A percentile compares a stretch with the other conserved stretches of the same genome.
These are phyloP conservation scores for Colaptes auratus DNA, from an alignment of 2,113 vertebrate species.

Conservation along the genomic window DNA sequence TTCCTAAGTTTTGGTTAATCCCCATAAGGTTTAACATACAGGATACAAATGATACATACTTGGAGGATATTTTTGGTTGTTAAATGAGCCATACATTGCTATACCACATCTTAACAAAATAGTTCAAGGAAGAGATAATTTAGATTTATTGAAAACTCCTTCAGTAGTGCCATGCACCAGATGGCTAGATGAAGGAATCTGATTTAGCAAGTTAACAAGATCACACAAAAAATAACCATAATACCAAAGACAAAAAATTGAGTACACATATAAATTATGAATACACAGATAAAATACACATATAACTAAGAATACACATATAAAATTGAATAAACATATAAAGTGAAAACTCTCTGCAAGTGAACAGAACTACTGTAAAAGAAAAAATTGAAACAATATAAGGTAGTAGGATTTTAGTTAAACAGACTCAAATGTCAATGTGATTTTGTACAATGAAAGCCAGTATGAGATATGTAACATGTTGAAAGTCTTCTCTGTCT, in stretches of 20 bases:
- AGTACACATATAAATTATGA: neutral
- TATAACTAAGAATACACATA: neutral
- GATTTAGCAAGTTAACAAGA: slow-evolving; percentile 52
- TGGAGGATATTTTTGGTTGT: neutral
- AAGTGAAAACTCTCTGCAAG: neutral
- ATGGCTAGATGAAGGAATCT: slow-evolving; percentile 51
- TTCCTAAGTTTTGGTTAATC: neutral
- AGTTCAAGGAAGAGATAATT: slow-evolving; percentile 31
- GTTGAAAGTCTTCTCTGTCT: neutral
- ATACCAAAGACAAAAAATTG: slow-evolving; percentile 26
- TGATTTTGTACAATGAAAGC: neutral
- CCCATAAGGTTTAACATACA: neutral
- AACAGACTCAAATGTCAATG: neutral
- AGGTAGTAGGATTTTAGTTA: neutral
- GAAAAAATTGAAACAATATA: neutral
- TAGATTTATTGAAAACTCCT: slow-evolving; percentile 33
- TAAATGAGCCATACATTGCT: neutral
- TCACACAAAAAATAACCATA: slow-evolving; percentile 21
- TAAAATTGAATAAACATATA: neutral
- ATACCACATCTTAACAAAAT: neutral
- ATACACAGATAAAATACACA: neutral
- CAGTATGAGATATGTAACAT: neutral
- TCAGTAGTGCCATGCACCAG: slow-evolving; percentile 35
- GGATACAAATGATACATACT: neutral
- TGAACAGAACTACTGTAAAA: neutral